Percentiles rank a stretch among this genome's conserved stretches.
Conservation (phyloP, 2,113 vertebrate genomes). For the Scolopax mira region DNA sequence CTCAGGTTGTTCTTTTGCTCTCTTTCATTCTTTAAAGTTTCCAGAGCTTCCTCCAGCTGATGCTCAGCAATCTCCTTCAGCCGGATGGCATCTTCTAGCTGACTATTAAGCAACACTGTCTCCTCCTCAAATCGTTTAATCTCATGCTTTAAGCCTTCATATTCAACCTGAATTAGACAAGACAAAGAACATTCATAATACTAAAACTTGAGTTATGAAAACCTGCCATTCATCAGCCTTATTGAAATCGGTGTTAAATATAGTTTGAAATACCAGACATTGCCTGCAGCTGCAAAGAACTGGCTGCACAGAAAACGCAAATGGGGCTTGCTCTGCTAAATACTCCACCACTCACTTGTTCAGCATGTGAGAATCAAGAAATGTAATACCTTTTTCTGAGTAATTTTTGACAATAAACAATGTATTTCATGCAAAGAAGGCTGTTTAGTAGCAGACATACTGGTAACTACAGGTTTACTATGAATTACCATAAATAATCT, state of each 20-base stretch:
- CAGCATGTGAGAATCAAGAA: not conserved
- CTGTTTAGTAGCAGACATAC: not conserved
- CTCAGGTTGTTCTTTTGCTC: slow-evolving; percentile 95
- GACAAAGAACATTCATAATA: slow-evolving; percentile 76
- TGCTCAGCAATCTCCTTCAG: slow-evolving; percentile 94
- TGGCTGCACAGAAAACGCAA: not conserved
- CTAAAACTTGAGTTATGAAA: slow-evolving; percentile 75
- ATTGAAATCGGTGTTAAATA: not conserved
- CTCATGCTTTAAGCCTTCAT: slow-evolving; percentile 97
- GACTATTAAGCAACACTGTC: slow-evolving; percentile 93
- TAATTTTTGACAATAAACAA: not conserved
- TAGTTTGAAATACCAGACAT: not conserved
- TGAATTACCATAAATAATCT: not conserved
- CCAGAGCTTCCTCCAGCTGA: slow-evolving; percentile 94
- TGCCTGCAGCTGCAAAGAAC: not conserved
- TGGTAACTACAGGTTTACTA: not conserved
- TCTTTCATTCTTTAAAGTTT: slow-evolving; percentile 92
- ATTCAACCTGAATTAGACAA: slow-evolving; percentile 89
- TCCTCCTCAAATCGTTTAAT: slow-evolving; percentile 97
- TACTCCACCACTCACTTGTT: not conserved
- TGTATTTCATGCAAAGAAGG: not conserved
- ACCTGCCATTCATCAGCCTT: slow-evolving; percentile 53
- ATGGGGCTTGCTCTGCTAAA: not conserved
- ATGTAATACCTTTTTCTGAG: not conserved
- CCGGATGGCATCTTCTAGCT: slow-evolving; percentile 93